phyloP scores from a whole-genome alignment of 2,888 invertebrate genomes.

The Therioaphis trifolii region DNA sequence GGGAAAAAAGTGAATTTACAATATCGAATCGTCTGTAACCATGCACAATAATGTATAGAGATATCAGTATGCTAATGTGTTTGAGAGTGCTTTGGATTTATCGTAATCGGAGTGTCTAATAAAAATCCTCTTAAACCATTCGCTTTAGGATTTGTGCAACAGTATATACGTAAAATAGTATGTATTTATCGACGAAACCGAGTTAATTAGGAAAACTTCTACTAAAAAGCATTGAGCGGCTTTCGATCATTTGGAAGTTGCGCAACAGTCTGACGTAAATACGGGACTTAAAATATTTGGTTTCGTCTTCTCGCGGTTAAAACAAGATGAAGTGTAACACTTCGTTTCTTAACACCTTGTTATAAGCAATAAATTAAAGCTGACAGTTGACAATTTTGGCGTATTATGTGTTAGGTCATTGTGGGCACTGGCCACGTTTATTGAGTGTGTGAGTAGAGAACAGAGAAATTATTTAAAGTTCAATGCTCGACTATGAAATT shows the following conservation, averaged over 20 bases:
- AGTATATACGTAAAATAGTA: constrained; percentile 25
- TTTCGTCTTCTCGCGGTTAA: constrained; percentile 14
- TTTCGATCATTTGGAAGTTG: constrained; percentile 11
- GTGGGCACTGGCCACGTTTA: background rate
- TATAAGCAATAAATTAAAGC: constrained; percentile 45
- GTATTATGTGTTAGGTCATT: background rate
- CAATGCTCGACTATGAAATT: background rate
- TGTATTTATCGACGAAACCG: constrained; percentile 20
- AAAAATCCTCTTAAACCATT: constrained; percentile 42
- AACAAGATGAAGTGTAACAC: background rate
- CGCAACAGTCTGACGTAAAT: background rate
- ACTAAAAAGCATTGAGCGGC: background rate
- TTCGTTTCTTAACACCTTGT: background rate
- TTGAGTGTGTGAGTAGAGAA: background rate
- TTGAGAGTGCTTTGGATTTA: constrained; percentile 49
- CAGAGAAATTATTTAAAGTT: constrained; percentile 19
- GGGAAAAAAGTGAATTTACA: constrained; percentile 48
- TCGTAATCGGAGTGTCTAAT: constrained; percentile 48
- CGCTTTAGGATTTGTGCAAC: constrained; percentile 25
- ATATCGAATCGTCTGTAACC: constrained; percentile 8
- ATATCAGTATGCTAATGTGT: constrained; percentile 57
- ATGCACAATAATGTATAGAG: constrained; percentile 34
- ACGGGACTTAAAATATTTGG: constrained; percentile 22
- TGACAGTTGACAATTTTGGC: constrained; percentile 48
- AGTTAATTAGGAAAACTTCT: constrained; percentile 46